A percentile compares a stretch with the other conserved stretches of the same genome.
Evolutionary conservation across 1,140 invertebrate species (phyloP).

Genomic region (Oreohelix idahoensis): DNA sequence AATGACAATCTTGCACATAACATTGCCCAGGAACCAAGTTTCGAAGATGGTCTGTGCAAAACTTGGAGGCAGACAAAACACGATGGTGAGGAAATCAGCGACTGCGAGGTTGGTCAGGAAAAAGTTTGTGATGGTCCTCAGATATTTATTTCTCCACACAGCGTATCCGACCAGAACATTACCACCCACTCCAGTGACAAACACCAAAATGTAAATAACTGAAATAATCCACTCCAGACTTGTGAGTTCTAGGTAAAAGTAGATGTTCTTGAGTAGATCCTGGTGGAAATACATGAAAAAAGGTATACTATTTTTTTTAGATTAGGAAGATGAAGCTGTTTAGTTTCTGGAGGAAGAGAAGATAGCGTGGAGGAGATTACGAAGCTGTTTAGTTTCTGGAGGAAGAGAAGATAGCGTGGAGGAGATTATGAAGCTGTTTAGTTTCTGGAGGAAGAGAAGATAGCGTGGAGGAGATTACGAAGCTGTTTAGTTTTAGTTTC

Average conservation of each 20-base stretch:
- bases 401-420: too few species aligned
- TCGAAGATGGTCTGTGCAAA: slow-evolving; percentile 88
- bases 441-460: too few species aligned
- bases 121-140: slow-evolving; percentile 92
- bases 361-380: too few species aligned
- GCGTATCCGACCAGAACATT: slow-evolving; percentile 90
- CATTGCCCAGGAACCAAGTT: slow-evolving; percentile 88
- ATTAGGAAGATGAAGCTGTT: too few species aligned
- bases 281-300: background rate
- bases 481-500: too few species aligned
- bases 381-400: too few species aligned
- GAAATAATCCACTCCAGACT: slow-evolving; percentile 55
- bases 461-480: too few species aligned
- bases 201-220: slow-evolving; percentile 80
- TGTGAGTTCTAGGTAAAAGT: slow-evolving; percentile 40
- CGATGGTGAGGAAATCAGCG: slow-evolving; percentile 90
- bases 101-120: slow-evolving; percentile 93
- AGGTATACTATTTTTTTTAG: too few species aligned
- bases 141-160: slow-evolving; percentile 86
- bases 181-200: slow-evolving; percentile 85
- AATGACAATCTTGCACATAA: slow-evolving; percentile 84
- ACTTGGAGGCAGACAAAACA: slow-evolving; percentile 89
- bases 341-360: too few species aligned
- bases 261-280: slow-evolving; percentile 38
- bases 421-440: too few species aligned